Evolutionary conservation across 2,888 invertebrate genomes (phyloP).

Genomic region (Nectonema munidae): DNA sequence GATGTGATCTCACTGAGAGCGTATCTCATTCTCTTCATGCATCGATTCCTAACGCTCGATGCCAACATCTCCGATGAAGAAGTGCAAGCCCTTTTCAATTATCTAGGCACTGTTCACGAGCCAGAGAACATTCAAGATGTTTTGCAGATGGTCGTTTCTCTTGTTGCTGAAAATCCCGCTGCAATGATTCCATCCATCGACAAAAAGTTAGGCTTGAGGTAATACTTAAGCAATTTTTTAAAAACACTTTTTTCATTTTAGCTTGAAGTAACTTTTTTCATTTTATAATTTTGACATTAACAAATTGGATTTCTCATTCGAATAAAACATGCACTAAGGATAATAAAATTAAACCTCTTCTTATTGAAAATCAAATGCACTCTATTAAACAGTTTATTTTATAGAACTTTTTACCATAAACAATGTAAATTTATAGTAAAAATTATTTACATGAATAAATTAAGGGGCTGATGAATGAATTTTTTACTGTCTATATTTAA

Average conservation of each 20-base stretch:
- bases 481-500: no score
- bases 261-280: neutral
- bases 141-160: conserved; percentile 65
- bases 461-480: no score
- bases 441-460: no score
- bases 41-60: conserved; percentile 76
- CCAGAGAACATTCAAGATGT: conserved; percentile 38
- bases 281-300: neutral
- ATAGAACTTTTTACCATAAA: no score
- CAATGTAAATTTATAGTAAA: no score
- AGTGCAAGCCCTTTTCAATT: conserved; percentile 83
- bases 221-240: conserved; percentile 14
- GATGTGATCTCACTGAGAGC: conserved; percentile 71
- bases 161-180: conserved; percentile 91
- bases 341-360: no score
- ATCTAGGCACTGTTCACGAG: conserved; percentile 83
- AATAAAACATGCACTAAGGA: no score
- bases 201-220: conserved; percentile 55
- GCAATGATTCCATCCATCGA: conserved; percentile 88
- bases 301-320: no score
- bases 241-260: neutral
- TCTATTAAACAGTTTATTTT: no score
- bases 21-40: conserved; percentile 67
- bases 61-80: conserved; percentile 94
- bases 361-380: no score